Percentiles rank a stretch among this genome's conserved stretches.
phyloP scores from a whole-genome alignment of 2,888 invertebrate species.

The Parnassius smintheus region DNA sequence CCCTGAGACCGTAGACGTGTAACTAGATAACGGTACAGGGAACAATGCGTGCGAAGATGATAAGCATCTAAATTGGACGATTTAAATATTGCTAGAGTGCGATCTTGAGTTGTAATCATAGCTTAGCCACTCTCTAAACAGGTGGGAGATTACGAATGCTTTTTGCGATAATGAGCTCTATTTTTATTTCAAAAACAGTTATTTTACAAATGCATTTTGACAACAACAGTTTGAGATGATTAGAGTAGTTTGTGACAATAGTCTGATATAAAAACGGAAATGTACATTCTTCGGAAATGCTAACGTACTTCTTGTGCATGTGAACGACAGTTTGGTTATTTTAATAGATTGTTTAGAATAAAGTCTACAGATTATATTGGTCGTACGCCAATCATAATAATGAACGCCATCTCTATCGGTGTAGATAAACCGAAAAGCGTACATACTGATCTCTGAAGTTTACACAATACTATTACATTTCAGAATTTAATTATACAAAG shows the following conservation, averaged over 20 bases:
- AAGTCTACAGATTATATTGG: not conserved
- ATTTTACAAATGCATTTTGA: slow-evolving; percentile 1
- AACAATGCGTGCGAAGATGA: slow-evolving; percentile 49
- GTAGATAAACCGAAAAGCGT: slow-evolving; percentile 10
- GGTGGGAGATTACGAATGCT: slow-evolving; percentile 24
- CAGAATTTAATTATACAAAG: slow-evolving; percentile 19
- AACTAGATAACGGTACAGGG: slow-evolving; percentile 31
- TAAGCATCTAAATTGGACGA: slow-evolving; percentile 53
- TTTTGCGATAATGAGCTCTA: not conserved
- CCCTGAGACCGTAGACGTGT: slow-evolving; percentile 25
- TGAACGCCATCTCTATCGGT: slow-evolving; percentile 1
- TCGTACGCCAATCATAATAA: slow-evolving; percentile 11
- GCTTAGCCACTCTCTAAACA: slow-evolving; percentile 24
- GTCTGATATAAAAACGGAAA: too few relatives aligned
- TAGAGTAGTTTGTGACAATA: not conserved
- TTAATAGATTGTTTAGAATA: slow-evolving; percentile 12
- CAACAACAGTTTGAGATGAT: not conserved
- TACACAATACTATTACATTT: not conserved
- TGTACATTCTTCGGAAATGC: too few relatives aligned
- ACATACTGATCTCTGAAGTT: not conserved
- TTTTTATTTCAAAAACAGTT: not conserved
- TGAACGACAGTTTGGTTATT: slow-evolving; percentile 3
- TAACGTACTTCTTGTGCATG: too few relatives aligned
- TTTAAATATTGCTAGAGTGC: slow-evolving; percentile 48
- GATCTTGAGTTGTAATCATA: slow-evolving; percentile 37